phyloP scores from a whole-genome alignment of 2,888 invertebrate species.

The Drosophila austrosaltans region DNA sequence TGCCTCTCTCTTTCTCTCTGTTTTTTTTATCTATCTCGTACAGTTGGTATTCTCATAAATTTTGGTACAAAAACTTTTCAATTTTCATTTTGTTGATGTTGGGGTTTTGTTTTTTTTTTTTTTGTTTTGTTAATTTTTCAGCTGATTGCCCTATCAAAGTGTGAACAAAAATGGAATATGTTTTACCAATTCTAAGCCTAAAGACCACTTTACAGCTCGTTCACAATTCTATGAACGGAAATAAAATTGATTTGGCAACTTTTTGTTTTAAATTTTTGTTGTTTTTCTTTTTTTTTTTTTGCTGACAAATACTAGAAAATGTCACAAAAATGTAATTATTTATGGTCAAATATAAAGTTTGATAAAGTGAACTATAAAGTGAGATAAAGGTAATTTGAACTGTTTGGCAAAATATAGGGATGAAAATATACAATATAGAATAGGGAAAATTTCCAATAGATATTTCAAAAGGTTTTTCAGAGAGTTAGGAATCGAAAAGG shows the following conservation, averaged over 20 bases:
- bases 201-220: neutral
- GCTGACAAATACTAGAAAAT: neutral
- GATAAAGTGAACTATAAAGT: neutral
- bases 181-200: neutral
- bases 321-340: neutral
- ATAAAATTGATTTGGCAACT: neutral
- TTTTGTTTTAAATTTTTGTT: neutral
- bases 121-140: constrained; percentile 62
- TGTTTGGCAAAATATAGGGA: no score
- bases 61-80: neutral
- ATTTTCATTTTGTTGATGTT: constrained; percentile 7
- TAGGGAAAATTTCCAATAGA: no score
- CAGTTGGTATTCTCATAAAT: constrained; percentile 2
- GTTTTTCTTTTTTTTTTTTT: neutral
- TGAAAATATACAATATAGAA: no score
- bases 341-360: neutral
- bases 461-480: no score
- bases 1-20: constrained; percentile 7
- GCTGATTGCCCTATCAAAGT: constrained; percentile 68
- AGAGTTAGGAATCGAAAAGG: no score
- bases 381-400: no score
- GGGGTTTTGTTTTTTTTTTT: constrained; percentile 33
- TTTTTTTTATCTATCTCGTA: neutral
- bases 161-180: constrained; percentile 9
- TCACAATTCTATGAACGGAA: neutral